A percentile compares a stretch with the other conserved stretches of the same genome.
Conservation (phyloP, 2,797 vertebrate genomes). For the Siniperca scherzeri region DNA sequence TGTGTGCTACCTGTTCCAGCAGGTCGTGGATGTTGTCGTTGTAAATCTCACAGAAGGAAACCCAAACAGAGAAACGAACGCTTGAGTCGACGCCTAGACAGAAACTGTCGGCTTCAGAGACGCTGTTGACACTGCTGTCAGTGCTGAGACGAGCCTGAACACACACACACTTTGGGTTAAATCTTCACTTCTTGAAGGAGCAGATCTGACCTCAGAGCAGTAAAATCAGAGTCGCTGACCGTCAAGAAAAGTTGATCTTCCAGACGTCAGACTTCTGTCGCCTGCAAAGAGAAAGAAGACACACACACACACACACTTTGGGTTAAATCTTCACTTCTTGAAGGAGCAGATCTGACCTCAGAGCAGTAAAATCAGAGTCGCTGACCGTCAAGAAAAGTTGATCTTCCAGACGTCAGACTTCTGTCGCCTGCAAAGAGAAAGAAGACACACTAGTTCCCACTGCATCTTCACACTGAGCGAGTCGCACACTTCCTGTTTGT, state of each 20-base stretch:
- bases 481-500: no score
- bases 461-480: accelerated
- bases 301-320: conserved; percentile 3
- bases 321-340: no score
- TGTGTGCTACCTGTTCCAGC: conserved; percentile 82
- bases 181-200: no score
- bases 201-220: not conserved
- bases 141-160: conserved; percentile 59
- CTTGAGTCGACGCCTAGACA: conserved; percentile 65
- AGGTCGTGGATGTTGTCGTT: conserved; percentile 96
- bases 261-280: conserved; percentile 75
- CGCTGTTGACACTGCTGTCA: conserved; percentile 61
- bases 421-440: conserved; percentile 76
- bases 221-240: conserved; percentile 51
- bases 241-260: conserved; percentile 77
- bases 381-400: conserved; percentile 74
- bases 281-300: conserved; percentile 63
- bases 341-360: no score
- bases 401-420: conserved; percentile 76
- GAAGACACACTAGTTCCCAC: not conserved
- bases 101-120: conserved; percentile 73
- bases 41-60: conserved; percentile 98
- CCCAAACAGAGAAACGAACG: conserved; percentile 91
- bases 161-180: not conserved
- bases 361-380: not conserved